Evolutionary conservation across 2,888 invertebrate genomes (phyloP).

Genomic region (Phyllotreta cruciferae): DNA sequence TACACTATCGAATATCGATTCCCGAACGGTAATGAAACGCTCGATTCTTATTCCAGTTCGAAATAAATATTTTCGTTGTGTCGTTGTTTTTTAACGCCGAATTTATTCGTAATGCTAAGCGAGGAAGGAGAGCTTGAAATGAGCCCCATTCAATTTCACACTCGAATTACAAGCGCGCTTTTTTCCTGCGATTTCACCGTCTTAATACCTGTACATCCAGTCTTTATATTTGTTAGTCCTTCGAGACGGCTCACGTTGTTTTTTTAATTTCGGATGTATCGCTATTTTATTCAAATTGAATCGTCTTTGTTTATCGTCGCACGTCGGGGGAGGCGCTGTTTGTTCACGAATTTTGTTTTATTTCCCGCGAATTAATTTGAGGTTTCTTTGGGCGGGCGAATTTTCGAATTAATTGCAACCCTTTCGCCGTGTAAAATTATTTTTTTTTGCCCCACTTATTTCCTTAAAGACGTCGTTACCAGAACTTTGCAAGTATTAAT

Average conservation of each 20-base stretch:
- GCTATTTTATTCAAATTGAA: neutral
- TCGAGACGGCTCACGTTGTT: conserved; percentile 15
- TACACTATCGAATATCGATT: conserved; percentile 34
- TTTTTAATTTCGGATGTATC: neutral
- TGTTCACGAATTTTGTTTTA: too few relatives aligned
- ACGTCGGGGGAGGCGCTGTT: neutral
- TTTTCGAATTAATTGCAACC: too few relatives aligned
- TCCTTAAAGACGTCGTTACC: too few relatives aligned
- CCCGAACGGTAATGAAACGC: conserved; percentile 28
- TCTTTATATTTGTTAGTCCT: conserved; percentile 21
- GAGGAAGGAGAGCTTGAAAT: conserved; percentile 11
- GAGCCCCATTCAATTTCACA: conserved; percentile 37
- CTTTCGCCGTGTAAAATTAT: too few relatives aligned
- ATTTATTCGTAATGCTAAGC: conserved; percentile 10
- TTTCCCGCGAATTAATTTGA: too few relatives aligned
- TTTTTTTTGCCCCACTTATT: too few relatives aligned
- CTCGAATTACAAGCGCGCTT: conserved; percentile 31
- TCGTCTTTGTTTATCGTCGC: neutral
- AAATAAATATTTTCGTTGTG: conserved; percentile 1
- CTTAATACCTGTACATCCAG: conserved; percentile 33
- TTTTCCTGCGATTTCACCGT: conserved; percentile 22
- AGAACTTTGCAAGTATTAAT: too few relatives aligned
- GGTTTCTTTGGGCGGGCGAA: too few relatives aligned
- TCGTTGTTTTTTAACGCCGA: neutral
- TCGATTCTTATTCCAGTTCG: conserved; percentile 17